phyloP scores from a whole-genome alignment of 1,140 invertebrate genomes.

The Zaprionus tsacasi region DNA sequence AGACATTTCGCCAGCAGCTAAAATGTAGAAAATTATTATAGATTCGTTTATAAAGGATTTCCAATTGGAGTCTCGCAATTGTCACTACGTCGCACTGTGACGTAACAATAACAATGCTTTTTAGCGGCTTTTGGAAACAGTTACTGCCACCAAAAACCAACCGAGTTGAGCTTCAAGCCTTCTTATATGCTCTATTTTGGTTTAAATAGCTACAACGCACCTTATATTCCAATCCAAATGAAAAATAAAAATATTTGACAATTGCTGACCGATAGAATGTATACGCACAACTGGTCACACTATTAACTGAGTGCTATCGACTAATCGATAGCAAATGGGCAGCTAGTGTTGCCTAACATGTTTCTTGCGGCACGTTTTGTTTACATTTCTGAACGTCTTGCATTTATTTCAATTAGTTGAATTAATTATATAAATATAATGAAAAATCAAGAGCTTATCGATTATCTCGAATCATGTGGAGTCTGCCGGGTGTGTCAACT shows the following conservation, averaged over 20 bases:
- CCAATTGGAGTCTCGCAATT: background rate
- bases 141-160: background rate
- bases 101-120: slow-evolving; percentile 67
- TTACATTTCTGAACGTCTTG: slow-evolving; percentile 33
- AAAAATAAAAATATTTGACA: slow-evolving; percentile 42
- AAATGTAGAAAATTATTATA: slow-evolving; percentile 7
- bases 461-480: slow-evolving; percentile 81
- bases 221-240: slow-evolving; percentile 48
- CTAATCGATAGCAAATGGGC: background rate
- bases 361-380: slow-evolving; percentile 55
- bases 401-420: slow-evolving; percentile 12
- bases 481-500: slow-evolving; percentile 86
- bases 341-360: slow-evolving; percentile 19
- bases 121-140: background rate
- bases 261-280: slow-evolving; percentile 8
- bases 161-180: too few relatives aligned
- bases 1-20: slow-evolving; percentile 75
- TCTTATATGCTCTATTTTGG: background rate
- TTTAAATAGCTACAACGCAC: slow-evolving; percentile 26
- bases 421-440: slow-evolving; percentile 42
- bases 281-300: slow-evolving; percentile 23
- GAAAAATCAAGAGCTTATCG: slow-evolving; percentile 82
- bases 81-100: slow-evolving; percentile 45
- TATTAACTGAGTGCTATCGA: slow-evolving; percentile 10
- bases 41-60: background rate